Evolutionary conservation across 2,113 vertebrate species (phyloP), one percentile per base, ranked within the genome.

Genomic region (Balaeniceps rex): DNA sequence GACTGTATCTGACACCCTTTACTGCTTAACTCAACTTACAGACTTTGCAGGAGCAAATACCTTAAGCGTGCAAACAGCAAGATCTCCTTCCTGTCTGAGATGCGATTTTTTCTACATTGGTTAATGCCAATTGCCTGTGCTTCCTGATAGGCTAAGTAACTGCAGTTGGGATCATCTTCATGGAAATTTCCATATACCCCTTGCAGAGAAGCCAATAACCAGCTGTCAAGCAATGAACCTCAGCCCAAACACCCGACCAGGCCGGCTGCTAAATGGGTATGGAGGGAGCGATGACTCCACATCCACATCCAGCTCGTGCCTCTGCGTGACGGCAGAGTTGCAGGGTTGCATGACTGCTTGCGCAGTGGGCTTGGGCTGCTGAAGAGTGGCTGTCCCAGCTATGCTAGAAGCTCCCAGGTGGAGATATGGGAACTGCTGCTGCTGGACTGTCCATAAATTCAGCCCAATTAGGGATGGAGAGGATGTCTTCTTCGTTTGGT

Each of bases 171-270:
- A 85, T 87, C 61, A 79, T 96, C 93, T 93, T 79, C 70, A 29
- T 89, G 93, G 94, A 91, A 87, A 94, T 94, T 96, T 94, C 93
- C 89, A 76, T 33, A 29, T 65, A 44, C 87, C 89, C 81, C 93
- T 95, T 89, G 81, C 83, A 57, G 95, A 82, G 96, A 96, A 96
- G 87, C 47, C 84, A 96, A 97, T 96, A 96, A 96, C 91, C 95
- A 96, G 94, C 96, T 97, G 94, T 95, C 94, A 88, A 13, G 78
- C 94, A 91, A 79, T 82, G 94, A 97, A 96, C 94, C 74, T 89
- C 83, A 87, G 52, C 84, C 38, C 69, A 64, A 95, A 93, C 61
- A 68, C 19, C 72, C 52, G 0, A 34, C 47, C 70, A 75, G 65
- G 81, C 47, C 0, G 15, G 65, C 61, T 93, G 77, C 42, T 87